A percentile compares a stretch with the other conserved stretches of the same genome.
Conservation (phyloP, 2,888 invertebrate species). For the Stratiomys singularior region DNA sequence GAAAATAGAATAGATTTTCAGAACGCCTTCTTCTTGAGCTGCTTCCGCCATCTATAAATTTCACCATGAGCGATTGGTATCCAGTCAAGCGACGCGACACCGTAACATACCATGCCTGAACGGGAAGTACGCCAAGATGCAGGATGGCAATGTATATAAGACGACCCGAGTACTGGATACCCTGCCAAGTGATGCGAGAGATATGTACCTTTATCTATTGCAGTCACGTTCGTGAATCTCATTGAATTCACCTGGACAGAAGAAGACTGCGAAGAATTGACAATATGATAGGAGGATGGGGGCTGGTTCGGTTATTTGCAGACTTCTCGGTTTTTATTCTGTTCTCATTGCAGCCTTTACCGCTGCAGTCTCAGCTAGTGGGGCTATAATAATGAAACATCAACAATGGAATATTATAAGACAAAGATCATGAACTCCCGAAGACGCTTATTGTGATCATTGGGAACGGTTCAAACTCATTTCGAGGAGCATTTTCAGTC, state of each 20-base stretch:
- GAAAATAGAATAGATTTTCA: slow-evolving; percentile 26
- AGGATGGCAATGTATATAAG: not conserved
- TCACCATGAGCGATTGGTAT: slow-evolving; percentile 20
- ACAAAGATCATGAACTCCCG: slow-evolving; percentile 48
- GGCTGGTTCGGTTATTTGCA: slow-evolving; percentile 1
- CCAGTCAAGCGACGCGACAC: slow-evolving; percentile 6
- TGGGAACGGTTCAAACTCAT: not conserved
- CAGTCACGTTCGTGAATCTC: slow-evolving; percentile 50
- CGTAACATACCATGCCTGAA: not conserved
- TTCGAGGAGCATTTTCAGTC: slow-evolving; percentile 13
- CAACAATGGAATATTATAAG: slow-evolving; percentile 41
- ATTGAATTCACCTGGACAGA: slow-evolving; percentile 48
- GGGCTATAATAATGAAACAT: slow-evolving; percentile 31
- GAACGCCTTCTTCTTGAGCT: slow-evolving; percentile 28
- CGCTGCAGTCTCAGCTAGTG: not conserved
- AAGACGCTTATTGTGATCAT: not conserved
- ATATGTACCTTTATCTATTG: slow-evolving; percentile 44
- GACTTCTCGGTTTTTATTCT: slow-evolving; percentile 5
- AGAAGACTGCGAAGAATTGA: slow-evolving; percentile 17
- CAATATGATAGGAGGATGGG: slow-evolving; percentile 12
- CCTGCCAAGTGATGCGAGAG: slow-evolving; percentile 2
- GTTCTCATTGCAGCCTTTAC: not conserved
- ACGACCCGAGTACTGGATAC: not conserved
- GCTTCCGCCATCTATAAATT: slow-evolving; percentile 25
- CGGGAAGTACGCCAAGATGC: slow-evolving; percentile 36